Percentiles rank a stretch among this genome's conserved stretches.
Conservation (phyloP, 2,888 invertebrate genomes). For the Gymnocheta viridis region DNA sequence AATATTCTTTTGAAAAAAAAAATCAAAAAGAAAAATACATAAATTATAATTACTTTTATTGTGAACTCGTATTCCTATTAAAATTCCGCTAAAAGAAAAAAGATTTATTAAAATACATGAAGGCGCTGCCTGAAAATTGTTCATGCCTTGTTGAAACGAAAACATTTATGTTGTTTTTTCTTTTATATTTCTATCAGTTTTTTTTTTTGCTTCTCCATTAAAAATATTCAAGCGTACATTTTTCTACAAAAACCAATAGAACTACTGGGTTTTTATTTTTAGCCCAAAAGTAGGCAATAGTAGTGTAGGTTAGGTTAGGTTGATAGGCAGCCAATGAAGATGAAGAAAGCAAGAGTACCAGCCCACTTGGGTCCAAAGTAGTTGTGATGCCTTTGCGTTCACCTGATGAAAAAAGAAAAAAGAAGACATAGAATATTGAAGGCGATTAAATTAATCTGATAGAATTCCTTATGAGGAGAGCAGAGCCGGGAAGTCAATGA, state of each 20-base stretch:
- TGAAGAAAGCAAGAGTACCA: too few species aligned
- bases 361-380: too few species aligned
- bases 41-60: constrained; percentile 17
- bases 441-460: too few species aligned
- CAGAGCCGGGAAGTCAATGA: too few species aligned
- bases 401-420: too few species aligned
- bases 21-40: neutral
- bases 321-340: too few species aligned
- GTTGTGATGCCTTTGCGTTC: too few species aligned
- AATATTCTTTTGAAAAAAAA: neutral
- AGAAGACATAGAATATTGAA: too few species aligned
- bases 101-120: neutral
- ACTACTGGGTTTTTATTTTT: neutral
- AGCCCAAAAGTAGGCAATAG: constrained; percentile 27
- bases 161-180: neutral
- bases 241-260: neutral
- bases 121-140: neutral
- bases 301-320: too few species aligned
- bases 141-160: constrained; percentile 22
- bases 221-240: neutral
- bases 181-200: neutral
- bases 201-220: neutral
- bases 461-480: too few species aligned
- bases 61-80: neutral
- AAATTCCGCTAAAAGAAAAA: neutral